Evolutionary conservation across 2,797 vertebrate genomes (phyloP).

Genomic region (Myoxocephalus aenaeus): DNA sequence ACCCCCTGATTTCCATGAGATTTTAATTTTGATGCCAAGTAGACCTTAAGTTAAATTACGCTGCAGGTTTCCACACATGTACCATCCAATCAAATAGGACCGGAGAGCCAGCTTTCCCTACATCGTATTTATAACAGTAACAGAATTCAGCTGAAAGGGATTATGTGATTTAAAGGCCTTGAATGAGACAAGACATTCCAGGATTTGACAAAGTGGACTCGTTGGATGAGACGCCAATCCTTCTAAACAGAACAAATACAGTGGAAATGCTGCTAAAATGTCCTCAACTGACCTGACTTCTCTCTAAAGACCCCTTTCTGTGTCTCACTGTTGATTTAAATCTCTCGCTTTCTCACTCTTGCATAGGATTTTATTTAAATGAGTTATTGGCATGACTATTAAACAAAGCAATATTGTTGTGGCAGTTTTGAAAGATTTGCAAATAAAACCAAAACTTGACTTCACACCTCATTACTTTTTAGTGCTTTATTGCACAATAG

Average conservation of each 20-base stretch:
- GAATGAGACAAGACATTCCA: slow-evolving; percentile 44
- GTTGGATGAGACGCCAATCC: slow-evolving; percentile 9
- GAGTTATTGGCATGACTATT: slow-evolving; percentile 25
- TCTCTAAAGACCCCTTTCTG: not conserved
- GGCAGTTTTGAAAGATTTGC: slow-evolving; percentile 22
- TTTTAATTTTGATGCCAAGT: slow-evolving; percentile 18
- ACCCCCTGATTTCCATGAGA: slow-evolving; percentile 4
- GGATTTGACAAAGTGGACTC: slow-evolving; percentile 30
- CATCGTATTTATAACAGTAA: not conserved
- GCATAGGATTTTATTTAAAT: slow-evolving; percentile 40
- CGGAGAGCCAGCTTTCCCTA: not conserved
- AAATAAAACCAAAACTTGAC: slow-evolving; percentile 11
- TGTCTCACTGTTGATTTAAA: slow-evolving; percentile 38
- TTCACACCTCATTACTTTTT: slow-evolving; percentile 23
- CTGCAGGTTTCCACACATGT: not conserved
- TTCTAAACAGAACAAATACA: slow-evolving; percentile 41
- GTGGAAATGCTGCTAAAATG: slow-evolving; percentile 34
- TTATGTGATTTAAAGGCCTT: slow-evolving; percentile 38
- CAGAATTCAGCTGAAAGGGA: slow-evolving; percentile 15
- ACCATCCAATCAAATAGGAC: not conserved
- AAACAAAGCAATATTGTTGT: slow-evolving; percentile 38
- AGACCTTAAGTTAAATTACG: slow-evolving; percentile 14
- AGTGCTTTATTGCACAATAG: slow-evolving; percentile 16
- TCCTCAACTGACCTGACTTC: slow-evolving; percentile 39
- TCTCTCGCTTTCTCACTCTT: slow-evolving; percentile 2